Evolutionary conservation across 2,888 invertebrate genomes (phyloP).

Genomic region (Petrophora chlorosata): DNA sequence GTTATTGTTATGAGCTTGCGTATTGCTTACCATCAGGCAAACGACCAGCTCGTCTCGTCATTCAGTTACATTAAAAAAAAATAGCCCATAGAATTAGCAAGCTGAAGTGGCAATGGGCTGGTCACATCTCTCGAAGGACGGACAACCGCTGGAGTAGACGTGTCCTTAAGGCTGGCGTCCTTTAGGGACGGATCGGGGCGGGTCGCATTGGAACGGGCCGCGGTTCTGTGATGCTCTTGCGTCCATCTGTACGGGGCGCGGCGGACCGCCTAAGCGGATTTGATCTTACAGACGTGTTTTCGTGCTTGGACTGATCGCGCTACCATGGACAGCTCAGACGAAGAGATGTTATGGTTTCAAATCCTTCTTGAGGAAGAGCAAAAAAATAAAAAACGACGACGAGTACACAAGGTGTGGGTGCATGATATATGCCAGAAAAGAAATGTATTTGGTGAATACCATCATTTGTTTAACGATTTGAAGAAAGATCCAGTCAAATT

Average conservation of each 20-base stretch:
- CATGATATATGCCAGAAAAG: slow-evolving; percentile 23
- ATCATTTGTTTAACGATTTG: slow-evolving; percentile 18
- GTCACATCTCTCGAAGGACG: too few species aligned
- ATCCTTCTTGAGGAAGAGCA: slow-evolving; percentile 18
- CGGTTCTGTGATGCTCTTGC: neutral
- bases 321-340: slow-evolving; percentile 16
- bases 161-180: slow-evolving; percentile 7
- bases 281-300: neutral
- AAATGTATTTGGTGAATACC: slow-evolving; percentile 19
- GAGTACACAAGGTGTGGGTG: slow-evolving; percentile 22
- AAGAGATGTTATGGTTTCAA: slow-evolving; percentile 22
- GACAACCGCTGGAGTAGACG: too few species aligned
- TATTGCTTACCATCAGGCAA: too few species aligned
- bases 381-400: slow-evolving; percentile 13
- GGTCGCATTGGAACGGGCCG: slow-evolving; percentile 7
- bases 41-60: too few species aligned
- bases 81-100: too few species aligned
- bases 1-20: too few species aligned
- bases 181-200: slow-evolving; percentile 10
- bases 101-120: too few species aligned
- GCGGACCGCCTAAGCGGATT: neutral
- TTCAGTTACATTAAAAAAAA: too few species aligned
- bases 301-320: slow-evolving; percentile 13
- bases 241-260: neutral
- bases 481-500: slow-evolving; percentile 15